These are phyloP conservation scores for Caenorhabditis doughertyi DNA, from an alignment of 2,888 invertebrate genomes.

Conservation along the genomic window DNA sequence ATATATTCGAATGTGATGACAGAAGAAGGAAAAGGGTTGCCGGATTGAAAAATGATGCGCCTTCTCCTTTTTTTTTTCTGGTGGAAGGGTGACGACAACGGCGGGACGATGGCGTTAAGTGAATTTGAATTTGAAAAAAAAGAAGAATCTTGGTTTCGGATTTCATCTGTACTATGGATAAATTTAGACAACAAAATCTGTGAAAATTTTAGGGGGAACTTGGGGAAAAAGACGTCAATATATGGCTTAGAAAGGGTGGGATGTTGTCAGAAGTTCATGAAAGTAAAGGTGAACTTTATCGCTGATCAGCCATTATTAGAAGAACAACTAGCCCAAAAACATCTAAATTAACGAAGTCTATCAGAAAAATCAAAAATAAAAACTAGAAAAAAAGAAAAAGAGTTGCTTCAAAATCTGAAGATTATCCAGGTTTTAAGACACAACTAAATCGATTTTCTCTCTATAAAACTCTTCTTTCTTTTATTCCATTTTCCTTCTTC, in stretches of 20 bases:
- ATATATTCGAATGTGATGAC: constrained; percentile 1
- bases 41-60: constrained; percentile 9
- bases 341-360: too few relatives aligned
- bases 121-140: constrained; percentile 44
- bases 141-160: constrained; percentile 38
- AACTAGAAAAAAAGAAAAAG: not conserved
- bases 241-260: too few relatives aligned
- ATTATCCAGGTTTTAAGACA: constrained; percentile 27
- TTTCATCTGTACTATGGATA: constrained; percentile 17
- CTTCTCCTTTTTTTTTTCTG: not conserved
- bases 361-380: too few relatives aligned
- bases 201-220: not conserved
- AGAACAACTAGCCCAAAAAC: too few relatives aligned
- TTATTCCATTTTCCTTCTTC: constrained; percentile 1
- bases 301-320: too few relatives aligned
- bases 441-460: constrained; percentile 26
- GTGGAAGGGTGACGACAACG: too few relatives aligned
- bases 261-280: too few relatives aligned
- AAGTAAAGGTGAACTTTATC: too few relatives aligned
- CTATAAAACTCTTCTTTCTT: not conserved
- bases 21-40: not conserved
- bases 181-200: too few relatives aligned
- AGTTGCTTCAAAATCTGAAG: constrained; percentile 8
- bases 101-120: constrained; percentile 59
- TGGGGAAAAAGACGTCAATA: too few relatives aligned